These are phyloP conservation scores for Parasteatoda lunata DNA, from an alignment of 2,888 invertebrate genomes.

Conservation along the genomic window DNA sequence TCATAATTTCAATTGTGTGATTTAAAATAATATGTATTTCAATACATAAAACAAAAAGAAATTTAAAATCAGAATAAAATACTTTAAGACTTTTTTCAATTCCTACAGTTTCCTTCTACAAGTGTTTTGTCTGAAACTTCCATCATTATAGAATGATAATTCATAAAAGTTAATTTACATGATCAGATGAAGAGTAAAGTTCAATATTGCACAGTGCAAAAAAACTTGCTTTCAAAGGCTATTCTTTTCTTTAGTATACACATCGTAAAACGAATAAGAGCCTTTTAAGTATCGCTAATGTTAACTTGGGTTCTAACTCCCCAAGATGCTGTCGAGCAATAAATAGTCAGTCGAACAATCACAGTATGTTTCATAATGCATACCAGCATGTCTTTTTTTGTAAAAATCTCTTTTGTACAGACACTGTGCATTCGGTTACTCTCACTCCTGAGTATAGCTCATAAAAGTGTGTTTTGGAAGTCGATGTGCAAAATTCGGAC, in stretches of 20 bases:
- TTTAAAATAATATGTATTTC: not conserved
- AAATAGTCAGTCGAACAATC: slow-evolving; percentile 16
- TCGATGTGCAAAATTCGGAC: slow-evolving; percentile 68
- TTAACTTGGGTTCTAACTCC: not conserved
- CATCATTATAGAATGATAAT: not conserved
- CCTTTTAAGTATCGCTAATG: not conserved
- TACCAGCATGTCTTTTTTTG: slow-evolving; percentile 27
- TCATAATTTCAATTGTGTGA: not conserved
- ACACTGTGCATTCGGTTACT: slow-evolving; percentile 38
- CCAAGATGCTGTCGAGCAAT: not conserved
- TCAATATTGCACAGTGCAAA: slow-evolving; percentile 45
- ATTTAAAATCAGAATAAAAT: too few species aligned
- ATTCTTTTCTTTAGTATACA: not conserved
- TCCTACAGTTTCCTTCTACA: slow-evolving; percentile 13
- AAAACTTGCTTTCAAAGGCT: slow-evolving; percentile 11
- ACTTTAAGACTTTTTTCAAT: not conserved
- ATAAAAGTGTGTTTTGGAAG: slow-evolving; percentile 67
- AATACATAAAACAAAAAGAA: too few species aligned
- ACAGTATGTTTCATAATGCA: slow-evolving; percentile 37
- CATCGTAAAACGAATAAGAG: not conserved
- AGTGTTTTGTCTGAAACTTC: slow-evolving; percentile 8
- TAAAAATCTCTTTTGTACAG: slow-evolving; percentile 23
- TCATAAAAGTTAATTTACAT: slow-evolving; percentile 9
- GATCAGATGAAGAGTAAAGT: slow-evolving; percentile 26
- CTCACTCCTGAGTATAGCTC: slow-evolving; percentile 66